Percentiles rank a stretch among this genome's conserved stretches.
phyloP scores from a whole-genome alignment of 2,888 invertebrate genomes.

The Emesis castigata region DNA sequence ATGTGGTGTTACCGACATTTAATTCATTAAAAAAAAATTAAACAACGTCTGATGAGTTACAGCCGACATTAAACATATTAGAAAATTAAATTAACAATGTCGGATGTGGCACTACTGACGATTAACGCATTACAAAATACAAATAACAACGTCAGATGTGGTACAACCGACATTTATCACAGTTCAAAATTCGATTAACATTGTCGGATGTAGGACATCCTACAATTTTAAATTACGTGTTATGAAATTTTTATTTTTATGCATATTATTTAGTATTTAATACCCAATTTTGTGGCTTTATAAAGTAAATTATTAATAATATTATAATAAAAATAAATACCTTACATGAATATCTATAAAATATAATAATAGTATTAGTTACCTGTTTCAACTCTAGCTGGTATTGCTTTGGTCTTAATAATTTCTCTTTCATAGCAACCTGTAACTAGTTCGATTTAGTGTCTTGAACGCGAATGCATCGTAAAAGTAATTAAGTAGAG shows the following conservation, averaged over 20 bases:
- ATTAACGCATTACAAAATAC: neutral
- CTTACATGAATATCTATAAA: neutral
- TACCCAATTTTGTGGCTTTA: neutral
- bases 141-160: neutral
- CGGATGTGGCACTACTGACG: neutral
- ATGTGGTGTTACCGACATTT: neutral
- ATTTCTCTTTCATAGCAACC: neutral
- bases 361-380: neutral
- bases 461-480: slow-evolving; percentile 8
- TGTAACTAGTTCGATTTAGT: neutral
- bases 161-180: neutral
- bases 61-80: neutral
- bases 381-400: neutral
- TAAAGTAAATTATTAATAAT: neutral
- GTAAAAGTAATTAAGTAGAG: slow-evolving; percentile 2
- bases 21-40: neutral
- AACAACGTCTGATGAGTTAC: neutral
- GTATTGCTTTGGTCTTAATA: neutral
- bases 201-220: slow-evolving; percentile 13
- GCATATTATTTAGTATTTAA: neutral
- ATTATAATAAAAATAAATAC: slow-evolving; percentile 7
- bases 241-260: neutral
- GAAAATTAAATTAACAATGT: neutral
- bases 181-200: slow-evolving; percentile 1
- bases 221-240: neutral